A percentile compares a stretch with the other conserved stretches of the same genome.
Conservation (phyloP, 2,888 invertebrate species). For the Selenia dentaria region DNA sequence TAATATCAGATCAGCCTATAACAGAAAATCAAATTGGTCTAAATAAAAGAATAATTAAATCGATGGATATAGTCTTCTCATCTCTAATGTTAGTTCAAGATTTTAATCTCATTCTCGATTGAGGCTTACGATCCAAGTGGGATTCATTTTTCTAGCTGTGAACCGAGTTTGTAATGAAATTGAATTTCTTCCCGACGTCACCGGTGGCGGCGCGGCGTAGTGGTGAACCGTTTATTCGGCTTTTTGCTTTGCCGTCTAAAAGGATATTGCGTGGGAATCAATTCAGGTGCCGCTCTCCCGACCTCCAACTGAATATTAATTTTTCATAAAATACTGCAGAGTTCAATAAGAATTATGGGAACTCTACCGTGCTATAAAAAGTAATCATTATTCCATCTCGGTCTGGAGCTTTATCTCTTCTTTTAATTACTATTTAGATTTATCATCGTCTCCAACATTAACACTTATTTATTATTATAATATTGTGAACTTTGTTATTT, state of each 20-base stretch:
- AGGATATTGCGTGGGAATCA: constrained; percentile 80
- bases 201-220: constrained; percentile 35
- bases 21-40: too few species aligned
- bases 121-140: constrained; percentile 33
- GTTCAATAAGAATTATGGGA: constrained; percentile 41
- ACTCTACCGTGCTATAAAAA: constrained; percentile 30
- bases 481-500: too few species aligned
- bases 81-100: constrained; percentile 24
- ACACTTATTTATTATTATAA: too few species aligned
- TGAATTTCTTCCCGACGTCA: constrained; percentile 57
- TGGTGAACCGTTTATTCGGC: constrained; percentile 62
- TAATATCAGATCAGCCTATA: too few species aligned
- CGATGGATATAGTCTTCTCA: too few species aligned
- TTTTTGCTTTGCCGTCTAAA: constrained; percentile 73
- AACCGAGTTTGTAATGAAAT: constrained; percentile 66
- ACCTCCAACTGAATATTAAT: constrained; percentile 64
- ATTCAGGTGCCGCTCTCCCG: constrained; percentile 69
- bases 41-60: too few species aligned
- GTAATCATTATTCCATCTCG: constrained; percentile 24
- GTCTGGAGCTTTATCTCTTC: constrained; percentile 11
- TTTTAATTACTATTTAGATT: constrained; percentile 4
- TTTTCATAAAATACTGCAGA: constrained; percentile 49
- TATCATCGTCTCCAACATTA: too few species aligned
- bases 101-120: constrained; percentile 41
- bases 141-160: constrained; percentile 52